Evolutionary conservation across 1,140 invertebrate species (phyloP), one percentile per base, ranked within the genome.

Genomic region (Chrysomallon squamiferum): DNA sequence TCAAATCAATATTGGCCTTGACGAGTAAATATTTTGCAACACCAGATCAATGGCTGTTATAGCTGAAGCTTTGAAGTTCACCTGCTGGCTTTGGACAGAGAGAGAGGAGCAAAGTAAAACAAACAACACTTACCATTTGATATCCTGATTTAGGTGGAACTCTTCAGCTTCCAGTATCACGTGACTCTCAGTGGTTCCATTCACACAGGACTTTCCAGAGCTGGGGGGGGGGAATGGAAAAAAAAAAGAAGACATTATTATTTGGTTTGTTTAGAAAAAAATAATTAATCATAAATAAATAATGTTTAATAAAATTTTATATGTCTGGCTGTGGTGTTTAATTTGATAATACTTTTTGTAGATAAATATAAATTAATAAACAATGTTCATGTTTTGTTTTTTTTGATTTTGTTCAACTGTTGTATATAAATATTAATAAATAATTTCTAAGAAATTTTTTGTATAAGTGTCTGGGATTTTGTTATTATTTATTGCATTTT

Each of bases 71-170:
- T n/a, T n/a, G n/a, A n/a, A n/a, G n/a, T n/a, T n/a, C n/a, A n/a
- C n/a, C n/a, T n/a, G n/a, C n/a, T n/a, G n/a, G n/a, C n/a, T n/a
- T n/a, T n/a, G n/a, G n/a, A n/a, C n/a, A n/a, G n/a, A n/a, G n/a
- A n/a, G n/a, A n/a, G n/a, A n/a, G n/a, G n/a, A n/a, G n/a, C n/a
- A n/a, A n/a, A n/a, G n/a, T n/a, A n/a, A n/a, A n/a, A n/a, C n/a
- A n/a, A n/a, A n/a, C n/a, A n/a, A n/a, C 35, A 38, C 35, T 38
- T 15, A 38, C 35, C 35, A 38, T 38, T 38, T 38, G 25, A 73
- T 73, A 20, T 41, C 58, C 27, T 68, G 68, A 45, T 73, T 72
- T 49, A 71, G 68, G 32, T 65, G 60, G 57, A 75, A 73, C 22
- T 58, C 57, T 35, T 73, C 71, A 32, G 57, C 58, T 33, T 75